phyloP scores from a whole-genome alignment of 2,888 invertebrate species.

The Tenthredo mesomela region DNA sequence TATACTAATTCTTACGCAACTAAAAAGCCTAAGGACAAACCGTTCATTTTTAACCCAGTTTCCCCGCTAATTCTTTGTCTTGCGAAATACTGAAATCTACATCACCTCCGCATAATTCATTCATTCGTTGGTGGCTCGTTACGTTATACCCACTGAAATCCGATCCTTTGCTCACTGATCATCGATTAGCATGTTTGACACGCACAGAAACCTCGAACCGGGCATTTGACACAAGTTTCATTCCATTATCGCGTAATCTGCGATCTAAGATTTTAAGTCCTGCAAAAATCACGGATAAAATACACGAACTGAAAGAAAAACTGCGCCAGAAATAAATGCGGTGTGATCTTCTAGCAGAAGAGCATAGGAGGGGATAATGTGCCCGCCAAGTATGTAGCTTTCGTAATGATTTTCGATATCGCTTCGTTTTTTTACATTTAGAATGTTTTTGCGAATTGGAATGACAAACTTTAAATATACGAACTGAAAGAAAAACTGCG shows the following conservation, averaged over 20 bases:
- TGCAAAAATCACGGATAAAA: neutral
- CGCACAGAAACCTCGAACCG: neutral
- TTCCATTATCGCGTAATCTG: neutral
- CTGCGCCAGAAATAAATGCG: too few relatives aligned
- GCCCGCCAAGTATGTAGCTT: too few relatives aligned
- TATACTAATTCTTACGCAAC: constrained; percentile 34
- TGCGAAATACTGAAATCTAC: constrained; percentile 53
- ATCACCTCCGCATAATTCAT: neutral
- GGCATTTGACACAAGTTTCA: neutral
- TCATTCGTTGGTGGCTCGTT: neutral
- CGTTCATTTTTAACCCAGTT: constrained; percentile 61
- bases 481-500: too few relatives aligned
- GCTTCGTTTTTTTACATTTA: too few relatives aligned
- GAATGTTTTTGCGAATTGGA: too few relatives aligned
- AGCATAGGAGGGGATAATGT: too few relatives aligned
- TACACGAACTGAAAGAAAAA: too few relatives aligned
- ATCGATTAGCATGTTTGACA: constrained; percentile 11
- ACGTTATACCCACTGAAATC: neutral
- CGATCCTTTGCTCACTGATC: neutral
- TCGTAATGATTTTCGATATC: too few relatives aligned
- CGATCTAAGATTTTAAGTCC: neutral
- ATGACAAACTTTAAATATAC: too few relatives aligned
- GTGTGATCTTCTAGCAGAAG: too few relatives aligned
- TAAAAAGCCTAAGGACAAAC: constrained; percentile 55
- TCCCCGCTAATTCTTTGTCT: constrained; percentile 55